Conservation (phyloP, 2,113 vertebrate species). For the Accipiter cooperii region DNA sequence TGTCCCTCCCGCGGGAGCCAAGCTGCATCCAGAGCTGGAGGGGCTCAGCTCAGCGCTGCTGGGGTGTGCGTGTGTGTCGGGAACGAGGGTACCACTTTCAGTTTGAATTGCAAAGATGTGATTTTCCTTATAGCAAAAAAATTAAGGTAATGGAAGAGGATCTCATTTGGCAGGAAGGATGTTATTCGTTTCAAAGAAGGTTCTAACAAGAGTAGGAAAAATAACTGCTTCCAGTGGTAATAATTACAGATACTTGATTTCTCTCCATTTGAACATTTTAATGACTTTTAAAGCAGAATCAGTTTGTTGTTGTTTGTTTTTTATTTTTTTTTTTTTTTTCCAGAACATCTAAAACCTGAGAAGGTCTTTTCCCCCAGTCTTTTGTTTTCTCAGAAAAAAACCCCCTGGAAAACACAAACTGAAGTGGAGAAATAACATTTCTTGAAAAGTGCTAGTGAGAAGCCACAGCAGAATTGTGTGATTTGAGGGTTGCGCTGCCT, state of each 20-base stretch:
- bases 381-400: background rate
- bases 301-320: background rate
- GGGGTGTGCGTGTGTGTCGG: accelerated
- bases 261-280: background rate
- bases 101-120: accelerated
- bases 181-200: background rate
- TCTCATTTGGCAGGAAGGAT: background rate
- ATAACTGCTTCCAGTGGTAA: background rate
- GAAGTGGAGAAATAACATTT: background rate
- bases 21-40: background rate
- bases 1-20: accelerated
- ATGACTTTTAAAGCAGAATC: background rate
- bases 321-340: background rate
- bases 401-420: accelerated
- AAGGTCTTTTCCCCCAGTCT: background rate
- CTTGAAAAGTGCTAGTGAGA: background rate
- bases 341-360: background rate
- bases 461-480: background rate
- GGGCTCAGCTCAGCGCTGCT: background rate
- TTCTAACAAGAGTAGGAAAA: background rate
- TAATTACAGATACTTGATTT: background rate
- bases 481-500: background rate
- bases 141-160: background rate
- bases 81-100: accelerated
- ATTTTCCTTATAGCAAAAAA: background rate